phyloP scores from a whole-genome alignment of 2,888 invertebrate species.

The Digitonthophagus gazella region DNA sequence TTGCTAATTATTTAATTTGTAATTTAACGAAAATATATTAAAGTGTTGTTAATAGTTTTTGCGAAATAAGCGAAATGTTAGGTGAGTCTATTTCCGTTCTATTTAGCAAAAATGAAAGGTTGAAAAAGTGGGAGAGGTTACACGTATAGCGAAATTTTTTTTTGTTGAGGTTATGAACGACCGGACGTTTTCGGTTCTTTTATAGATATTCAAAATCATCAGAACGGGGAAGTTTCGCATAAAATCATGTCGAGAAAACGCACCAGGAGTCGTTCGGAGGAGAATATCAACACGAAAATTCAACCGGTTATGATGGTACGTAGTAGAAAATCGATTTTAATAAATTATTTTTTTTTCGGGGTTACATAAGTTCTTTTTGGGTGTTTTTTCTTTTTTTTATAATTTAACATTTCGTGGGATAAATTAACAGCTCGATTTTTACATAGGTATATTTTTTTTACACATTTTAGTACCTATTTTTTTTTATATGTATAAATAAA shows the following conservation, averaged over 20 bases:
- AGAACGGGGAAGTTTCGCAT: slow-evolving; percentile 19
- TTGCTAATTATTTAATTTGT: not conserved
- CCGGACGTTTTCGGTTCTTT: not conserved
- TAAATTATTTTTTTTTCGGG: not conserved
- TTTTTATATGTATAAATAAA: no score
- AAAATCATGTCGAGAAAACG: slow-evolving; percentile 48
- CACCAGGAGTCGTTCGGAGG: slow-evolving; percentile 49
- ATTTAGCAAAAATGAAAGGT: not conserved
- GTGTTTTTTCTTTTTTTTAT: no score
- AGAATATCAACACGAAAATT: slow-evolving; percentile 36
- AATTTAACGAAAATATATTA: no score
- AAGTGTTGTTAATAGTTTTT: no score
- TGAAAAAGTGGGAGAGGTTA: not conserved
- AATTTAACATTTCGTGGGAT: no score
- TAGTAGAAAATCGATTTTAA: slow-evolving; percentile 11
- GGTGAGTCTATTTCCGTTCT: not conserved
- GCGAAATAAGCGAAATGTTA: not conserved
- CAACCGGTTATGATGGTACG: slow-evolving; percentile 30
- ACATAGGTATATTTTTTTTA: no score
- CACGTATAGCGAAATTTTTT: not conserved
- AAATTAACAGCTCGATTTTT: no score
- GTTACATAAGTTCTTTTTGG: no score
- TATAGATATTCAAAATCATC: slow-evolving; percentile 9
- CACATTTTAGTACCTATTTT: no score
- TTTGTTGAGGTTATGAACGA: slow-evolving; percentile 11